Conservation (phyloP, 1,140 invertebrate species). For the Danaus plexippus region DNA sequence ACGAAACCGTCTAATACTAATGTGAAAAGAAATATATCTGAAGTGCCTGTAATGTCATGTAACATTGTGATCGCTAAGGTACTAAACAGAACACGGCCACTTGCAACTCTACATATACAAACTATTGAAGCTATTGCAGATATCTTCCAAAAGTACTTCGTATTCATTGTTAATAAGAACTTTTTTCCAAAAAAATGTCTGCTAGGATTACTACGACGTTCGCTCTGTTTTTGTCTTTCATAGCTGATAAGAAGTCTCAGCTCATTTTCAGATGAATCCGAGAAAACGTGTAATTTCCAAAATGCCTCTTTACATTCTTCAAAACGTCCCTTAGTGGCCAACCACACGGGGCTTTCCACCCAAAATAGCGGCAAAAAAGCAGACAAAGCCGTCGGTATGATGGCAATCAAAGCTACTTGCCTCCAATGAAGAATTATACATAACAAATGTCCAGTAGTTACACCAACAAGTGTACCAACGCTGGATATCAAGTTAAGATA, state of each 20-base stretch:
- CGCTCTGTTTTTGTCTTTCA: conserved; percentile 13
- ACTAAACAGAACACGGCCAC: conserved; percentile 18
- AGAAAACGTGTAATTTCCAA: conserved; percentile 6
- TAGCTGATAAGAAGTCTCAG: conserved; percentile 15
- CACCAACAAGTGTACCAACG: no score
- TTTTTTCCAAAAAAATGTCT: conserved; percentile 1
- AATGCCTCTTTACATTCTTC: conserved; percentile 12
- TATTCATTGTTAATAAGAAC: neutral
- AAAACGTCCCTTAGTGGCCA: conserved; percentile 11
- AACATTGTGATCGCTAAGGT: conserved; percentile 22
- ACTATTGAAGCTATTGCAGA: conserved; percentile 5
- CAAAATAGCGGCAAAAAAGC: conserved; percentile 13
- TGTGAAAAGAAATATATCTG: conserved; percentile 17
- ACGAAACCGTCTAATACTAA: conserved; percentile 16
- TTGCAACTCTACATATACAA: conserved; percentile 16
- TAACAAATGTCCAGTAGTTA: neutral
- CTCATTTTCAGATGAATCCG: conserved; percentile 11
- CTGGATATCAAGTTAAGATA: no score
- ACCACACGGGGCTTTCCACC: conserved; percentile 17
- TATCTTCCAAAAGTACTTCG: conserved; percentile 22
- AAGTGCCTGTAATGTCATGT: conserved; percentile 15
- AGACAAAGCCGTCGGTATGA: conserved; percentile 7
- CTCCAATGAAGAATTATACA: conserved; percentile 16
- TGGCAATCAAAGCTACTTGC: neutral
- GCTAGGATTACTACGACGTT: neutral